These are phyloP conservation scores for Harmothoe impar DNA, from an alignment of 2,888 invertebrate species.

Conservation along the genomic window DNA sequence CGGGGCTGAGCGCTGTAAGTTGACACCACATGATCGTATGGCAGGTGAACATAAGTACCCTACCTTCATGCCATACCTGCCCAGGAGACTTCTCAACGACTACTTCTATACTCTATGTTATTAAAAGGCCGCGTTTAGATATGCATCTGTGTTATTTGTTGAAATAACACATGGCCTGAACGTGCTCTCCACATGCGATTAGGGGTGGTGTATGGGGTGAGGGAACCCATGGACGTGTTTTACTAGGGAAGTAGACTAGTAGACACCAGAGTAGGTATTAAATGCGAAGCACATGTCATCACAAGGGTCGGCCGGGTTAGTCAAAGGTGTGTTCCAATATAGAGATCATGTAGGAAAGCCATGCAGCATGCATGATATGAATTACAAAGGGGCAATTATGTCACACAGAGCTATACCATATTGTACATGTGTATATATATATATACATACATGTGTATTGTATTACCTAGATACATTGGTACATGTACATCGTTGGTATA, in stretches of 20 bases:
- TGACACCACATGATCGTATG: not conserved
- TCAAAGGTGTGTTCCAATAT: not conserved
- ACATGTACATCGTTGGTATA: no score
- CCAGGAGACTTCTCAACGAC: not conserved
- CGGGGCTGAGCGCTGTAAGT: not conserved
- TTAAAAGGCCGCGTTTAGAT: not conserved
- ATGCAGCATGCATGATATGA: not conserved
- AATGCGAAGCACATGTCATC: slow-evolving; percentile 55
- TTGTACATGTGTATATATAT: no score
- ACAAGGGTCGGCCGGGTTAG: not conserved
- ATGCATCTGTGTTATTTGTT: slow-evolving; percentile 47
- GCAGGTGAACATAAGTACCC: slow-evolving; percentile 6
- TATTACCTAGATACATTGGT: no score
- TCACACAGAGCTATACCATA: no score
- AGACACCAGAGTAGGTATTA: not conserved
- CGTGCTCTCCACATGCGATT: not conserved
- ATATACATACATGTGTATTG: no score
- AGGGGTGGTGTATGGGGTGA: not conserved
- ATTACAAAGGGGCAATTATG: not conserved
- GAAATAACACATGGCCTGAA: not conserved
- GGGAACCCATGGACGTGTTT: not conserved
- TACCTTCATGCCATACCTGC: not conserved
- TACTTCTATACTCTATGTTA: slow-evolving; percentile 10
- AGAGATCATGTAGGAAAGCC: slow-evolving; percentile 25
- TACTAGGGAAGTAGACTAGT: slow-evolving; percentile 10